Evolutionary conservation across 2,797 vertebrate genomes (phyloP).

Genomic region (Cheirogaleus major): DNA sequence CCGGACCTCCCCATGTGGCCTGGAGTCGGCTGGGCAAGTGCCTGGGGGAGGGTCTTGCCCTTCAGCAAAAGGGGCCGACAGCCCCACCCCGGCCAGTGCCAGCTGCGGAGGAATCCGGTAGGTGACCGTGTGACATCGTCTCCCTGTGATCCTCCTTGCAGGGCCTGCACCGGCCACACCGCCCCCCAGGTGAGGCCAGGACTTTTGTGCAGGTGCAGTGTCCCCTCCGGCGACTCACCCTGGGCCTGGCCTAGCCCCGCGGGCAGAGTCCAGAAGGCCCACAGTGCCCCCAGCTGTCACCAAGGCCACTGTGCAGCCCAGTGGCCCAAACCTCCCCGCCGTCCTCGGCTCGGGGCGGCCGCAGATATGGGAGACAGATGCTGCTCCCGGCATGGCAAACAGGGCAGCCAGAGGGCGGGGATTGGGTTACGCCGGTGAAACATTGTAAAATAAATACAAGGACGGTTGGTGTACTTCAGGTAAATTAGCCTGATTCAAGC

Average conservation of each 20-base stretch:
- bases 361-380: slow-evolving; percentile 84
- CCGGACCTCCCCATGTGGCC: accelerated
- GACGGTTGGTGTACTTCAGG: slow-evolving; percentile 87
- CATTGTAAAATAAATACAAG: slow-evolving; percentile 88
- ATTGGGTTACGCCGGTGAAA: slow-evolving; percentile 87
- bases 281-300: accelerated
- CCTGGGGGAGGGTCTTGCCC: background rate
- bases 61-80: too few species aligned
- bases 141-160: accelerated
- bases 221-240: accelerated
- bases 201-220: background rate
- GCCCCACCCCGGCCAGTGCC: accelerated
- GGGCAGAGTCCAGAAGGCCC: background rate
- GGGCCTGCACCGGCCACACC: background rate
- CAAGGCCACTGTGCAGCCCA: accelerated
- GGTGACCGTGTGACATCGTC: accelerated
- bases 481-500: slow-evolving; percentile 89
- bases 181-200: background rate
- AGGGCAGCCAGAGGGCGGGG: slow-evolving; percentile 84
- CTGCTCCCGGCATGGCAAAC: slow-evolving; percentile 82
- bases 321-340: background rate
- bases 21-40: accelerated
- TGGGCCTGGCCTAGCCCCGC: accelerated
- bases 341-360: background rate
- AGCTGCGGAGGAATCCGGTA: accelerated